Evolutionary conservation across 2,797 vertebrate genomes (phyloP), one percentile per base, ranked within the genome.

Genomic region (Gastrophryne carolinensis): DNA sequence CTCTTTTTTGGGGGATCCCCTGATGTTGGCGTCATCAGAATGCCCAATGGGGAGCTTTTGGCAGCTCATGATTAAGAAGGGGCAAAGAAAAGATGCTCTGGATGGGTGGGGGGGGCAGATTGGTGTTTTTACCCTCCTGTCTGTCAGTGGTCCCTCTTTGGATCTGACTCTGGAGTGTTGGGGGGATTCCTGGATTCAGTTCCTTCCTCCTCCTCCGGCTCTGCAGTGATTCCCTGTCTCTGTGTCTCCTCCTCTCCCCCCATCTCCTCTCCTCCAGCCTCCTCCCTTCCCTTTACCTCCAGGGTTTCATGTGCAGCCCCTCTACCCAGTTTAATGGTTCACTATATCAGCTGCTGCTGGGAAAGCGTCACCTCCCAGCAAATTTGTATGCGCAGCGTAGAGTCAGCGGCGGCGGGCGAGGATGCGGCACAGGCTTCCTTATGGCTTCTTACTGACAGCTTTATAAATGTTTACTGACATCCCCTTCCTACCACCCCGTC

Each of bases 1-100:
- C 75, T 94, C 93, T 23, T 57, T 73, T 35, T 30, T 79, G 26
- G 79, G 80, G 63, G 80, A 72, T 1, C 86, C 84, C 79, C 52
- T 72, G 50, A 79, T 78, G 56, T 12, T 67, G 75, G 83, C 10
- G 3, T 57, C 58, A 11, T 39, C 19, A 5, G 21, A 23, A 5
- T 23, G n/a, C 7, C 58, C 73, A 26, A 21, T 12, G 4, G 12
- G 56, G 47, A 73, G 58, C 57, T 57, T 72, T 26, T 44, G 77
- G 15, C 34, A 57, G 75, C 41, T 81, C 58, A 70, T 71, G 29
- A 21, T 30, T 1, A 41, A 49, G 21, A 66, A 79, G 79, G 73
- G 50, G n/a, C n/a, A n/a, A n/a, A n/a, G n/a, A n/a, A n/a, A n/a
- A n/a, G 64, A 56, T 17, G 13, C 30, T 17, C 39, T n/a, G 21